Percentiles rank a stretch among this genome's conserved stretches.
Evolutionary conservation across 2,797 vertebrate genomes (phyloP).

Genomic region (Rhinatrema bivittatum): DNA sequence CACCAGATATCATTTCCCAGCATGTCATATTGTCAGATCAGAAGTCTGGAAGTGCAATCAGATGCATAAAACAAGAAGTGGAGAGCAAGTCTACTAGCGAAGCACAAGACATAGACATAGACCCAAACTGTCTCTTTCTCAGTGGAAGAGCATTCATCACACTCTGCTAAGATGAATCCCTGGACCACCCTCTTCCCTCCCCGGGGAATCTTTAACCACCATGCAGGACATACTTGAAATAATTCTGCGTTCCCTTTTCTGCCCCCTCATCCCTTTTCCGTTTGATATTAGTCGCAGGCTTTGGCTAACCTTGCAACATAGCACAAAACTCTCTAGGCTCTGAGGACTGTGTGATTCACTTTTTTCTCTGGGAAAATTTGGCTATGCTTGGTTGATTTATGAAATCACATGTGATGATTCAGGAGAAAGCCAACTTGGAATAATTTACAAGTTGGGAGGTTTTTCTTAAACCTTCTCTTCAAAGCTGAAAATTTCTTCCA

Average conservation of each 20-base stretch:
- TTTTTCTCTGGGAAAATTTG: no score
- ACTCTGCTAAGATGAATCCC: background rate
- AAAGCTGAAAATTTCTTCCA: no score
- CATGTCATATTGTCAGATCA: background rate
- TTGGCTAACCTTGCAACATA: no score
- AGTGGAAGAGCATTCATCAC: conserved; percentile 11
- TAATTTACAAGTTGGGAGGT: no score
- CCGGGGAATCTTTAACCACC: background rate
- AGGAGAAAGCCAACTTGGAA: no score
- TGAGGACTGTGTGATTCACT: no score
- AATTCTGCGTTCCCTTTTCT: background rate
- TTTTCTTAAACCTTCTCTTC: no score
- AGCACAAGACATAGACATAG: no score
- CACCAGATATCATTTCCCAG: no score
- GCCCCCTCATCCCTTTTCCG: background rate
- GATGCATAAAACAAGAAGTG: conserved; percentile 26
- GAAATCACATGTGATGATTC: no score
- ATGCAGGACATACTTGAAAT: background rate
- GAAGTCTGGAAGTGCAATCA: conserved; percentile 32
- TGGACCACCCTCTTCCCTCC: background rate
- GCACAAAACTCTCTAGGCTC: no score
- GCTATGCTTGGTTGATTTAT: no score
- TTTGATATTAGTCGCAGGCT: background rate
- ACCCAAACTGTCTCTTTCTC: conserved; percentile 10
- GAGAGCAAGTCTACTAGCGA: conserved; percentile 10